phyloP scores from a whole-genome alignment of 2,113 vertebrate genomes.

The Pseudopipra pipra region DNA sequence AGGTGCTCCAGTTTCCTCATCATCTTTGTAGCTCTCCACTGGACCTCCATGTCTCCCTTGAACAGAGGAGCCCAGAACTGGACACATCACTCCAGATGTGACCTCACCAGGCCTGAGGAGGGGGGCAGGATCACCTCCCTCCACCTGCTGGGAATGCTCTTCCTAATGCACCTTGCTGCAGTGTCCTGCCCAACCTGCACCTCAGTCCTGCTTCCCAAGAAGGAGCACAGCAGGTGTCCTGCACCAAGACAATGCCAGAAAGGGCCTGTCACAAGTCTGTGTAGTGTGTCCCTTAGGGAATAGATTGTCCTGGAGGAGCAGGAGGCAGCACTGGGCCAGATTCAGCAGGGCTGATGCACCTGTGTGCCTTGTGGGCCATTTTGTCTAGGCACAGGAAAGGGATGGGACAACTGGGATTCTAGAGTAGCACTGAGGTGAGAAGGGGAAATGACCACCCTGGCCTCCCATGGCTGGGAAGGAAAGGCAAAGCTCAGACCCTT shows the following conservation, averaged over 20 bases:
- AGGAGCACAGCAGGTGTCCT: fast-evolving
- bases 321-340: neutral
- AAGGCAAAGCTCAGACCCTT: neutral
- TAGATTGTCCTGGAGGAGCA: fast-evolving
- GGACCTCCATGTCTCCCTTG: fast-evolving
- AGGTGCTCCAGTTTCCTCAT: neutral
- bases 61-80: neutral
- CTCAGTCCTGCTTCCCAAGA: neutral
- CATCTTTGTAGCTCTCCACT: neutral
- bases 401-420: no score
- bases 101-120: neutral
- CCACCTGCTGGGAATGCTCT: no score
- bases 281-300: fast-evolving
- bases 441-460: fast-evolving
- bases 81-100: neutral
- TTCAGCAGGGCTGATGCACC: neutral
- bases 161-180: neutral
- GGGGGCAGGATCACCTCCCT: no score
- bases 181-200: neutral
- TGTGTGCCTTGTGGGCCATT: fast-evolving
- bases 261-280: fast-evolving
- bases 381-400: neutral
- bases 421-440: fast-evolving
- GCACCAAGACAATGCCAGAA: neutral
- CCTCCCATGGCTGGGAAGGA: fast-evolving